Evolutionary conservation across 2,113 vertebrate genomes (phyloP), one percentile per base, ranked within the genome.

Genomic region (Actenoides hombroni): DNA sequence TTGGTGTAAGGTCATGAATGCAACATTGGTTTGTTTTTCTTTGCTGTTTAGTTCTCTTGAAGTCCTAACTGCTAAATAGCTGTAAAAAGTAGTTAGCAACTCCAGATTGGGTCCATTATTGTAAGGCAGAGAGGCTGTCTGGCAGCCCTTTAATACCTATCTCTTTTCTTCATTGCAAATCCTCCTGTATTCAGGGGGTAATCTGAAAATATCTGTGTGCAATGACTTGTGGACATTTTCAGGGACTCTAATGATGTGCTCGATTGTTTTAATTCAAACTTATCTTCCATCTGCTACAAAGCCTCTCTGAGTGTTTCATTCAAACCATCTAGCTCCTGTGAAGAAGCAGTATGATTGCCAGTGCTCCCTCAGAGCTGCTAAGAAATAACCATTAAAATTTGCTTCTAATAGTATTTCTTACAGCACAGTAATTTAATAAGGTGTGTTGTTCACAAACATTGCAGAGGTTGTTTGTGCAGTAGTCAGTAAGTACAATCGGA

Each of bases 1-100:
- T 96, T 92, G 63, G 44, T 85, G 59, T 89, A 68, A 87, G 83
- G 92, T 94, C 84, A 91, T 90, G 86, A 88, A 92, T 80, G 54
- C 78, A 92, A 59, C 84, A 76, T 42, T 86, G 63, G 57, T 90
- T 96, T 94, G 53, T 77, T 81, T 95, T 91, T 77, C 65, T 86
- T 68, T 79, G 37, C 18, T 77, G 91, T 96, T 96, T 85, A 77
- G 89, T 86, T 71, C 60, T 85, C 91, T 93, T 75, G 79, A 94
- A 95, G 70, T 13, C 9, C 11, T 57, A 83, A 65, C n/a, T 59
- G 35, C 81, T 85, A 88, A 94, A 77, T 46, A 93, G 33, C 56
- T 60, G 35, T 53, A 87, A 90, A 87, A 85, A 79, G 37, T 61
- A 77, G 75, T 74, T 90, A 90, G 40, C 59, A 76, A 8, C 84